Evolutionary conservation across 1,140 invertebrate genomes (phyloP).

Genomic region (Hirudo medicinalis): DNA sequence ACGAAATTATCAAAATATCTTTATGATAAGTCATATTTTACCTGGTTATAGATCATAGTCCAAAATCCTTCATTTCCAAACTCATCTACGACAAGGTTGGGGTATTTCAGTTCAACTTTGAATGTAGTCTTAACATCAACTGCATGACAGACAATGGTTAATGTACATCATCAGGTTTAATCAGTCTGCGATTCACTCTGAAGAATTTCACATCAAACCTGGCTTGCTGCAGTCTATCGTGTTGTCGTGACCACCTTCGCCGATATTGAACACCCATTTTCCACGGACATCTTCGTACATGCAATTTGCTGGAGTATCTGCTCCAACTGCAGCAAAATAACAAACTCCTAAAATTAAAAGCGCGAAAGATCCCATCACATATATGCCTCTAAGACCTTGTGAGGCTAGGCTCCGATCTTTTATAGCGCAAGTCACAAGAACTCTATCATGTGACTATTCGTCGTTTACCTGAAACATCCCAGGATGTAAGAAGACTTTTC

Average conservation of each 20-base stretch:
- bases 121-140: background rate
- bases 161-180: too few relatives aligned
- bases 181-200: too few relatives aligned
- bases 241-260: conserved; percentile 33
- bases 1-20: too few relatives aligned
- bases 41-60: conserved; percentile 49
- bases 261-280: conserved; percentile 42
- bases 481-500: too few relatives aligned
- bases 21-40: conserved; percentile 19
- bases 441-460: too few relatives aligned
- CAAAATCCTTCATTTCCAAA: conserved; percentile 44
- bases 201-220: too few relatives aligned
- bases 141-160: background rate
- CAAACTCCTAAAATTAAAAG: too few relatives aligned
- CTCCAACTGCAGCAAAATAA: background rate
- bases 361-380: too few relatives aligned
- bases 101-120: conserved; percentile 36
- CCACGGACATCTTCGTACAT: conserved; percentile 44
- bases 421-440: too few relatives aligned
- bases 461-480: too few relatives aligned
- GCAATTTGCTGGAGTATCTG: conserved; percentile 45
- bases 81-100: conserved; percentile 43
- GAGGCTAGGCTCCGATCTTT: too few relatives aligned
- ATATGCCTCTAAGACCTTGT: too few relatives aligned
- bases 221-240: conserved; percentile 33